phyloP scores from a whole-genome alignment of 2,113 vertebrate genomes.

The Malurus melanocephalus region DNA sequence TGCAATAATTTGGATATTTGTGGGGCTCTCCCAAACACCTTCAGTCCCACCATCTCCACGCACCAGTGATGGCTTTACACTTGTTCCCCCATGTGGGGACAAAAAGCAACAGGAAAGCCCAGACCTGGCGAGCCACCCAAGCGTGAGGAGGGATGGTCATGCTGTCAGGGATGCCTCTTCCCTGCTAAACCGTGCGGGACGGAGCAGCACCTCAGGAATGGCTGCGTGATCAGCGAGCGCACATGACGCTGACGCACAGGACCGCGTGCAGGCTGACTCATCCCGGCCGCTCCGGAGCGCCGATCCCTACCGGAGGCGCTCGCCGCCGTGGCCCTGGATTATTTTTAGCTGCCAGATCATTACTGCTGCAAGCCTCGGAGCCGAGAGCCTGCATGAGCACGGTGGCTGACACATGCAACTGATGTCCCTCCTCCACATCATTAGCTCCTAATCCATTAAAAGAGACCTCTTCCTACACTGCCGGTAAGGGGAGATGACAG shows the following conservation, averaged over 20 bases:
- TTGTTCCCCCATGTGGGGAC: not conserved
- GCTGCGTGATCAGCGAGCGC: not conserved
- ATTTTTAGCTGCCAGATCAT: slow-evolving; percentile 71
- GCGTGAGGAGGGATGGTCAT: not conserved
- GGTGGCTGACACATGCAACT: not conserved
- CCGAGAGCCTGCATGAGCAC: not conserved
- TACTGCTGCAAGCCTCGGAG: slow-evolving; percentile 52
- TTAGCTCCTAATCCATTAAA: not conserved
- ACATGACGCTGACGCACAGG: not conserved
- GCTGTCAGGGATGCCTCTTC: not conserved
- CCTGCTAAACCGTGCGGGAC: not conserved
- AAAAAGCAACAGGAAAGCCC: not conserved
- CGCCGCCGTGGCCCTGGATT: slow-evolving; percentile 20
- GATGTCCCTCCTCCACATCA: not conserved
- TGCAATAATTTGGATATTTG: fast-evolving
- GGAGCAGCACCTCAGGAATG: not conserved
- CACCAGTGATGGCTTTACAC: fast-evolving
- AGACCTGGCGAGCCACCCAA: fast-evolving
- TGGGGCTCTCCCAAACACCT: not conserved
- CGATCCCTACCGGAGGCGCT: not conserved
- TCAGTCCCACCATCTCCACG: fast-evolving
- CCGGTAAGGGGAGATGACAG: not conserved
- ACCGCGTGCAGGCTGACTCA: slow-evolving; percentile 44
- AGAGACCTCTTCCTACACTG: not conserved
- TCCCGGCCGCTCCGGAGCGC: not conserved